A percentile compares a stretch with the other conserved stretches of the same genome.
These are phyloP conservation scores for Amphipyra tragopoginis DNA, from an alignment of 2,888 invertebrate genomes.

Conservation along the genomic window DNA sequence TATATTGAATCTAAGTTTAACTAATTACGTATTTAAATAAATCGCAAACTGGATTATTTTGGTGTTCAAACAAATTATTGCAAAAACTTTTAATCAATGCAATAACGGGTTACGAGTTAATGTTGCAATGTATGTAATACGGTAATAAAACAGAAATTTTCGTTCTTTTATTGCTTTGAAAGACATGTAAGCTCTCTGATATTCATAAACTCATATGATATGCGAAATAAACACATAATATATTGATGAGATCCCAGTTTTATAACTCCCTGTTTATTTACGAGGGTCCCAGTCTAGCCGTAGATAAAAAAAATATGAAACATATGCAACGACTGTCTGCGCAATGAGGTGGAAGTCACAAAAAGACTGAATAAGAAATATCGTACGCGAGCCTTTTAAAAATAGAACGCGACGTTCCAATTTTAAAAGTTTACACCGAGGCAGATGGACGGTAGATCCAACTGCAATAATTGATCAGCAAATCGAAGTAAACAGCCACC, in stretches of 20 bases:
- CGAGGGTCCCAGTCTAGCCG: conserved; percentile 10
- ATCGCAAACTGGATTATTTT: too few relatives aligned
- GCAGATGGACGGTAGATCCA: conserved; percentile 58
- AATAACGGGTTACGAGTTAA: too few relatives aligned
- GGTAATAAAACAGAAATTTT: neutral
- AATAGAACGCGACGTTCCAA: conserved; percentile 39
- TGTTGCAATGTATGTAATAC: too few relatives aligned
- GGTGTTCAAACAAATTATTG: too few relatives aligned
- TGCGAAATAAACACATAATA: conserved; percentile 49
- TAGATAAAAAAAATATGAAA: conserved; percentile 13
- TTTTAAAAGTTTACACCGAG: conserved; percentile 55
- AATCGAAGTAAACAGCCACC: conserved; percentile 82
- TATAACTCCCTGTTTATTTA: conserved; percentile 36
- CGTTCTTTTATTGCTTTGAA: conserved; percentile 12
- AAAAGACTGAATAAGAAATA: conserved; percentile 16
- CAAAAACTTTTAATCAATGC: too few relatives aligned
- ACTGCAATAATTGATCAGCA: conserved; percentile 82
- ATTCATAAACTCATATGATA: conserved; percentile 62
- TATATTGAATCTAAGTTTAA: too few relatives aligned
- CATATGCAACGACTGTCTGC: conserved; percentile 7
- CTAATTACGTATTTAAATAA: too few relatives aligned
- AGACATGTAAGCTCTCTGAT: conserved; percentile 12
- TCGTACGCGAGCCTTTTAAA: conserved; percentile 33
- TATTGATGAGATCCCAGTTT: conserved; percentile 37
- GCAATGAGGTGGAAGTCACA: conserved; percentile 8